Evolutionary conservation across 2,797 vertebrate species (phyloP).

Genomic region (Natrix natrix): DNA sequence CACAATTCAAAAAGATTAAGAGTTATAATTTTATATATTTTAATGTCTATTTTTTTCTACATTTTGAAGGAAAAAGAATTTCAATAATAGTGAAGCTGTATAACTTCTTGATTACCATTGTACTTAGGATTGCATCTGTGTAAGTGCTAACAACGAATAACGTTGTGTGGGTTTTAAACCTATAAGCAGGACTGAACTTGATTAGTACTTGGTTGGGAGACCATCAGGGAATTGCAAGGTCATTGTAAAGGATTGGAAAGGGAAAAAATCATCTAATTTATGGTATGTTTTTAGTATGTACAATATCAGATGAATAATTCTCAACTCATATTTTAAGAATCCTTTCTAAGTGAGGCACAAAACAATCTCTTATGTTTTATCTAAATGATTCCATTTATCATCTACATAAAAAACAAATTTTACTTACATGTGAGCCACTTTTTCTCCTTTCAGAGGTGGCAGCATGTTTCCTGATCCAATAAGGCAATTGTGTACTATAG

Average conservation of each 20-base stretch:
- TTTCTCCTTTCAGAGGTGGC: conserved; percentile 88
- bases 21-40: not conserved
- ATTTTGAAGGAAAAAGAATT: not conserved
- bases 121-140: not conserved
- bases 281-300: not conserved
- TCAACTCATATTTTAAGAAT: not conserved
- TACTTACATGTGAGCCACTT: conserved; percentile 88
- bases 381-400: not conserved
- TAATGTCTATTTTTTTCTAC: not conserved
- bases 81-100: not conserved
- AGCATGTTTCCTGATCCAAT: conserved; percentile 91
- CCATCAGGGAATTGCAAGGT: not conserved
- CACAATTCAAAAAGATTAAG: not conserved
- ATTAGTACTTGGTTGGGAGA: not conserved
- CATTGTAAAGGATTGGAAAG: not conserved
- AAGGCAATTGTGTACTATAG: conserved; percentile 93
- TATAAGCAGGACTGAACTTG: not conserved
- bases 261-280: not conserved
- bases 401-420: not conserved
- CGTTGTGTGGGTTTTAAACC: not conserved
- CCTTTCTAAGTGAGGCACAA: not conserved
- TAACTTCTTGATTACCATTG: not conserved
- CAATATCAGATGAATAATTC: not conserved
- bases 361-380: not conserved
- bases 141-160: not conserved